Percentiles rank a stretch among this genome's conserved stretches.
These are phyloP conservation scores for Neolamprologus sp. DNA, from an alignment of 2,113 vertebrate species.

Conservation along the genomic window DNA sequence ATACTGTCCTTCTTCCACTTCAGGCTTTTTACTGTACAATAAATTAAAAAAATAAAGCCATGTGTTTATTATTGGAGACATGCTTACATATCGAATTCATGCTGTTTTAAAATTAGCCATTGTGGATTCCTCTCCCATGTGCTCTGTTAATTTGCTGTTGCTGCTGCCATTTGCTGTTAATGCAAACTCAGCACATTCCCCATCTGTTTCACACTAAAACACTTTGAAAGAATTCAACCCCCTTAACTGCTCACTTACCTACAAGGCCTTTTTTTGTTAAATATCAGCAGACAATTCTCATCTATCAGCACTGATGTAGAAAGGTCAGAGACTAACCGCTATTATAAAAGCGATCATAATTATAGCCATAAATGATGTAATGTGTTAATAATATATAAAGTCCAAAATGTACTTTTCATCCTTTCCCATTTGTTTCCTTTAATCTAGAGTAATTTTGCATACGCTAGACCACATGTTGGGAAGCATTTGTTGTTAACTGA, in stretches of 20 bases:
- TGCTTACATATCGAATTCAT: not conserved
- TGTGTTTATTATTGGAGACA: not conserved
- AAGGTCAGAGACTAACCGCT: not conserved
- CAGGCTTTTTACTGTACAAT: not conserved
- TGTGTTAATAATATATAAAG: not conserved
- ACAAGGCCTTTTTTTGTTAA: not conserved
- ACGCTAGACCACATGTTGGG: not conserved
- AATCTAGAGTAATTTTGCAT: not conserved
- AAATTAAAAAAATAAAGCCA: not conserved
- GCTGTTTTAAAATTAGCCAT: not conserved
- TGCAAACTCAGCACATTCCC: not conserved
- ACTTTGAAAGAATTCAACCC: not conserved
- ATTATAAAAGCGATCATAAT: not conserved
- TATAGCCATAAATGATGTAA: not conserved
- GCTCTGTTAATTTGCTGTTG: not conserved
- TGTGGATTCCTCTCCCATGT: not conserved
- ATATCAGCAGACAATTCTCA: not conserved
- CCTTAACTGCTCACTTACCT: not conserved
- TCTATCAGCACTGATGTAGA: not conserved
- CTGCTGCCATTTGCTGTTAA: not conserved
- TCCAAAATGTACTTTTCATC: not conserved
- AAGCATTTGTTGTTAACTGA: not conserved
- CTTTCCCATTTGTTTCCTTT: not conserved
- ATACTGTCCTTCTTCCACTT: not conserved
- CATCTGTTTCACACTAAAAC: conserved; percentile 22